Base-by-base conservation (phyloP, 2,888 invertebrate species). In the Drosophila conformis region DNA sequence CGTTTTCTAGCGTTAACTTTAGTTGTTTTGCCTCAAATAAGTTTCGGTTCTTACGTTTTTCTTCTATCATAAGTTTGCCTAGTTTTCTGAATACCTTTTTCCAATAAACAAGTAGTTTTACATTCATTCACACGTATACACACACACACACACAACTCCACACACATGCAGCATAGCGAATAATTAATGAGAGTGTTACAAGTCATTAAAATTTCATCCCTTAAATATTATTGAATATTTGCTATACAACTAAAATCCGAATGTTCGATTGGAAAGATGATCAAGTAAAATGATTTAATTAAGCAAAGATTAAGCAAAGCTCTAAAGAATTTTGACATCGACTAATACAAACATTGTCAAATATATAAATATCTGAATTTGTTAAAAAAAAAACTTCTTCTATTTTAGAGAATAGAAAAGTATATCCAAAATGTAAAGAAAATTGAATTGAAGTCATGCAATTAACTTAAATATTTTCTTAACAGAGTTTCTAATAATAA, bases 71-170 rank as follows among this genome's bases (percentile, higher is more conserved):
- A 35, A 46, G 42, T 49, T 56, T 49, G 49, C 54, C 49, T 66
- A 62, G 56, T 68, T 65, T 51, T 56, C 40, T 15, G 33, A 65
- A 46, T 61, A 62, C 53, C 11, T 53, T 64, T 61, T 53, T 73
- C 52, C 56, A 60, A 67, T 72, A 49, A 42, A 42, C 48, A 53
- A 68, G 68, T 76, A 76, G 76, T 49, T 21, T 49, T 69, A 76
- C 64, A 68, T 15, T 15, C 46, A 60, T 13, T 61, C 29, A 49
- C 18, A 38, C n/a, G 18, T 11, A n/a, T 35, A 56, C 35, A 68
- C 10, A 42, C 18, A 58, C 27, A 46, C 29, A 40, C 25, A 61
- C 53, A 54, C 51, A 11, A n/a, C n/a, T n/a, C n/a, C 18, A 29
- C 21, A 38, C 42, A 35, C 27, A 29, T 6, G 5, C 27, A 29